Conservation (phyloP, 2,888 invertebrate genomes). For the Leptopilina drosophilae region DNA sequence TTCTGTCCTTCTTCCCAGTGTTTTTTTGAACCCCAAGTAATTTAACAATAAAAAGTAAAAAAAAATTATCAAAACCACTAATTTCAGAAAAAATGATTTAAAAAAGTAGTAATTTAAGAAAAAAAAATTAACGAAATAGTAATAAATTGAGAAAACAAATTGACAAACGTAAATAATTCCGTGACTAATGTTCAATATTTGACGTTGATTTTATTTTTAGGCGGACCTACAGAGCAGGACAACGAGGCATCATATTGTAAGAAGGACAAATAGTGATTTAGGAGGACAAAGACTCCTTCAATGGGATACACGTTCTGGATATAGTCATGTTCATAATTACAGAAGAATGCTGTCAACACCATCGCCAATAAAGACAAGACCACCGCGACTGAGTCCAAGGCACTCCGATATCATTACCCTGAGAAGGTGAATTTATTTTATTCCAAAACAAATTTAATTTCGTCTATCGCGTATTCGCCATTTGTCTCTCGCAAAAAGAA, state of each 20-base stretch:
- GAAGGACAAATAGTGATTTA: conserved; percentile 80
- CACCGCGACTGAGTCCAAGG: conserved; percentile 76
- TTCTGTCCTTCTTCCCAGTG: no score
- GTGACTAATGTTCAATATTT: not conserved
- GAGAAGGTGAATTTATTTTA: conserved; percentile 65
- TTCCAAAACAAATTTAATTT: not conserved
- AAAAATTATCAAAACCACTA: no score
- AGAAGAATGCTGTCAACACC: conserved; percentile 78
- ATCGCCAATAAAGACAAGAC: conserved; percentile 77
- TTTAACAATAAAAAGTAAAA: no score
- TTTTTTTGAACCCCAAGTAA: no score
- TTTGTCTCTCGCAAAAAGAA: conserved; percentile 17
- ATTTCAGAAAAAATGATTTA: no score
- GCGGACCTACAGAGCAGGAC: conserved; percentile 79
- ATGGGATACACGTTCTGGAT: conserved; percentile 77
- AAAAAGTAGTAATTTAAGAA: no score
- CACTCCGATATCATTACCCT: conserved; percentile 76
- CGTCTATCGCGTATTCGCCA: conserved; percentile 20
- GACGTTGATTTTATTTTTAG: conserved; percentile 69
- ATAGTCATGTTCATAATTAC: conserved; percentile 75
- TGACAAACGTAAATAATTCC: not conserved
- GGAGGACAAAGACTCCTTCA: conserved; percentile 80
- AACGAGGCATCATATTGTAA: conserved; percentile 77
- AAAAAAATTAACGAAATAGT: no score
- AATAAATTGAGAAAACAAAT: not conserved